These are phyloP conservation scores for Acanthaster planci DNA, from an alignment of 35 echinoderm and acorn worm genomes.

Conservation along the genomic window DNA sequence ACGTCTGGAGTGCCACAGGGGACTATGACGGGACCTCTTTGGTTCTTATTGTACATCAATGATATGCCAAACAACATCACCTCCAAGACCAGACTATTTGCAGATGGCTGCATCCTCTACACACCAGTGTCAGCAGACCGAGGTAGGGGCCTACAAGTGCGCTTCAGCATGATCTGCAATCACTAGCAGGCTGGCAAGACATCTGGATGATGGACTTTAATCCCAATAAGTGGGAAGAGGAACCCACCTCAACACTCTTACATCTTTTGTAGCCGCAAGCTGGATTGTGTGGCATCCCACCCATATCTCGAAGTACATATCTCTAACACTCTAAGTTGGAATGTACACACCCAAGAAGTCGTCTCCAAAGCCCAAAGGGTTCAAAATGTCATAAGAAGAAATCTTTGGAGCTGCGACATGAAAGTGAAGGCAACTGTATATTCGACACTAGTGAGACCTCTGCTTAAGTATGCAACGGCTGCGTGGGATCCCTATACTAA, in stretches of 20 bases:
- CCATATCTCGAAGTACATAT: conserved; percentile 39
- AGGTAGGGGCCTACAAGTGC: conserved; percentile 7
- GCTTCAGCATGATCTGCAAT: conserved; percentile 35
- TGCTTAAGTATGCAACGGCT: no score
- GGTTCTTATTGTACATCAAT: conserved; percentile 53
- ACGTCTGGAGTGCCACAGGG: conserved; percentile 61
- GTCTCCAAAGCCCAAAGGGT: no score
- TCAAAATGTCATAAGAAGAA: no score
- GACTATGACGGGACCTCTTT: conserved; percentile 44
- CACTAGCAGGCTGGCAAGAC: neutral
- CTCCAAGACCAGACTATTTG: conserved; percentile 57
- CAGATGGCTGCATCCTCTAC: conserved; percentile 57
- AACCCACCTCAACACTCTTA: conserved; percentile 37
- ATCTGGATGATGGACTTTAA: conserved; percentile 40
- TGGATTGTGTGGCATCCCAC: neutral
- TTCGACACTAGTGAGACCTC: no score
- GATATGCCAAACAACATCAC: conserved; percentile 40
- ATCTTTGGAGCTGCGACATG: no score
- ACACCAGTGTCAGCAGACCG: conserved; percentile 10
- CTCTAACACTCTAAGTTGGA: no score
- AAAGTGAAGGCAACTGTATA: no score
- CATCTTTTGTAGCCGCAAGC: neutral
- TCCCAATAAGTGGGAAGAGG: conserved; percentile 44
- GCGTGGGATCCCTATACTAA: no score
- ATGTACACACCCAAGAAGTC: no score